These are phyloP conservation scores for Eristalis intricaria DNA, from an alignment of 2,888 invertebrate species.

Conservation along the genomic window DNA sequence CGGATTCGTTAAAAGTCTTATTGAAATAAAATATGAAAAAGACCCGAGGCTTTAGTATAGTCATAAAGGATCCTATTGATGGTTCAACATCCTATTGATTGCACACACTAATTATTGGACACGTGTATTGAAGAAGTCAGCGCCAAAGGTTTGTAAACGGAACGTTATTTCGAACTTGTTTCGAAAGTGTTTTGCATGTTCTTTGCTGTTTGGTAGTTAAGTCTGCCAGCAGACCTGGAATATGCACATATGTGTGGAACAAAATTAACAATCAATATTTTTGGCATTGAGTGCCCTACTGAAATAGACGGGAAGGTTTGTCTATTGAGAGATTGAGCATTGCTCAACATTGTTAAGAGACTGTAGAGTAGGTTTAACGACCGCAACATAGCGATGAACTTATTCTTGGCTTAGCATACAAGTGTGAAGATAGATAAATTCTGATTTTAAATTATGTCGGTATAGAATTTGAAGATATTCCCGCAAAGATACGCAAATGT, in stretches of 20 bases:
- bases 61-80: no score
- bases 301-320: no score
- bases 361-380: no score
- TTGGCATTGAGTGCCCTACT: no score
- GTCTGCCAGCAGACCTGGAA: not conserved
- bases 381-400: no score
- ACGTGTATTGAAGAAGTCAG: not conserved
- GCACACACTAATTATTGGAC: no score
- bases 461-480: not conserved
- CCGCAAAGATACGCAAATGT: not conserved
- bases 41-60: no score
- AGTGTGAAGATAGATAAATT: not conserved
- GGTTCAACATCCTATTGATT: not conserved
- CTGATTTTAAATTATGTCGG: not conserved
- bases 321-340: no score
- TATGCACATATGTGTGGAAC: not conserved
- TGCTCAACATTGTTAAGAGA: no score
- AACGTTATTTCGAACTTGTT: not conserved
- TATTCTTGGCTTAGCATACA: not conserved
- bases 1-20: not conserved
- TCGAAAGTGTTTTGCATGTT: not conserved
- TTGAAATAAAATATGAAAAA: not conserved
- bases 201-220: not conserved
- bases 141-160: no score
- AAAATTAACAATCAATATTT: no score